Percentiles rank a stretch among this genome's conserved stretches.
Conservation (phyloP, 1,140 invertebrate genomes). For the Vanessa tameamea region DNA sequence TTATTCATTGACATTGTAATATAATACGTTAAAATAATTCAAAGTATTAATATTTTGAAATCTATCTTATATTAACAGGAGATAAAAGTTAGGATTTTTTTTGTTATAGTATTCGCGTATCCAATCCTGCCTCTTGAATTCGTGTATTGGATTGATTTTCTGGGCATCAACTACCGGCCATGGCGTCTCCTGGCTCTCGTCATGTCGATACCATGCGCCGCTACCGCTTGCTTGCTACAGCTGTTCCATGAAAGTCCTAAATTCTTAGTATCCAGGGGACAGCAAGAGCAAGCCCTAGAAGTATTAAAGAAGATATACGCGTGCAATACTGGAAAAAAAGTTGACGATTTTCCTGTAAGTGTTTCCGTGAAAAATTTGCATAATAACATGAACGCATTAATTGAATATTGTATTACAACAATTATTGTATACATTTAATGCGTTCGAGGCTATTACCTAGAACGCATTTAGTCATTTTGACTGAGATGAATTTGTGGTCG, state of each 20-base stretch:
- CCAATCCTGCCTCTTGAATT: slow-evolving; percentile 69
- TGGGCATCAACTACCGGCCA: slow-evolving; percentile 80
- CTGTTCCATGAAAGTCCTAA: slow-evolving; percentile 87
- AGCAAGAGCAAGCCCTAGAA: slow-evolving; percentile 79
- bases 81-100: not conserved
- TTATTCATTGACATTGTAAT: no score
- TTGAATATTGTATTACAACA: no score
- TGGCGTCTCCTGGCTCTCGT: slow-evolving; percentile 86
- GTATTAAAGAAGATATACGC: slow-evolving; percentile 82
- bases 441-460: no score
- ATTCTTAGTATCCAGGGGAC: slow-evolving; percentile 82
- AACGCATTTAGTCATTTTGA: no score
- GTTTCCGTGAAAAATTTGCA: not conserved
- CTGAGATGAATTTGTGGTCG: not conserved
- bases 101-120: slow-evolving; percentile 65
- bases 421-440: no score
- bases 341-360: slow-evolving; percentile 66
- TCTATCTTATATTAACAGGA: not conserved
- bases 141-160: slow-evolving; percentile 59
- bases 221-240: slow-evolving; percentile 81
- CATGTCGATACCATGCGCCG: slow-evolving; percentile 83
- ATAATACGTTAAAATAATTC: no score
- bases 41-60: not conserved
- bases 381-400: no score
- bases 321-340: slow-evolving; percentile 78